Evolutionary conservation across 1,140 invertebrate genomes (phyloP).

Genomic region (Calycopis cecrops): DNA sequence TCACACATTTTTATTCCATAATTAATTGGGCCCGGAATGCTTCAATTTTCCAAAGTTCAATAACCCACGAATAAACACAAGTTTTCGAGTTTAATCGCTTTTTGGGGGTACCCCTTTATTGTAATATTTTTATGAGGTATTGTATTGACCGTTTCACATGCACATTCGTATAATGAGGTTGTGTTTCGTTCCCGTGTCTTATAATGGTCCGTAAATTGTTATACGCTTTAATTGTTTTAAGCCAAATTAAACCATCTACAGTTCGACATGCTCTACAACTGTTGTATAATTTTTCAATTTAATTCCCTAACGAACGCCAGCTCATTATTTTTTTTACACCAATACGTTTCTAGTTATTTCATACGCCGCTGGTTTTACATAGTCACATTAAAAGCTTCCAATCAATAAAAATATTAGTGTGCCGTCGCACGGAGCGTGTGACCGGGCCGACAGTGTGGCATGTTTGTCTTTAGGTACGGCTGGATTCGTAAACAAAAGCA

Average conservation of each 20-base stretch:
- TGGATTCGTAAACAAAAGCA: slow-evolving; percentile 57
- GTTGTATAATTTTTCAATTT: slow-evolving; percentile 11
- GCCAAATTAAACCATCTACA: background rate
- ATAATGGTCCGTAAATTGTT: slow-evolving; percentile 4
- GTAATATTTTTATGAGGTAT: slow-evolving; percentile 34
- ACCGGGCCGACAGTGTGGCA: slow-evolving; percentile 38
- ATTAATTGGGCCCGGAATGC: slow-evolving; percentile 3
- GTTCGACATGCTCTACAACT: slow-evolving; percentile 1
- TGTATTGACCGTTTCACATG: slow-evolving; percentile 33
- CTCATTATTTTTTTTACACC: slow-evolving; percentile 8
- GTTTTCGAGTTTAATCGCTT: slow-evolving; percentile 2
- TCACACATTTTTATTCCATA: no score
- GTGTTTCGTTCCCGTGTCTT: background rate
- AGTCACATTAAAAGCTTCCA: slow-evolving; percentile 3
- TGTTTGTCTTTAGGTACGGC: slow-evolving; percentile 43
- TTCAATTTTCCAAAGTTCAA: background rate
- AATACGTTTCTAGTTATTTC: slow-evolving; percentile 4
- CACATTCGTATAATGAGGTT: slow-evolving; percentile 1
- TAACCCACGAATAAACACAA: background rate
- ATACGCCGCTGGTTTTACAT: background rate
- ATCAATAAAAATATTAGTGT: slow-evolving; percentile 22
- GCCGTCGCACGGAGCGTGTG: slow-evolving; percentile 42
- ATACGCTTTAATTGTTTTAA: slow-evolving; percentile 1
- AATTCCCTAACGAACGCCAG: background rate
- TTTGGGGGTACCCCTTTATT: slow-evolving; percentile 13